Percentiles rank a stretch among this genome's conserved stretches.
Conservation (phyloP, 1,140 invertebrate genomes). For the roundworm (Caenorhabditis elegans) region WBcel235 BX284605.5:8618001-8618500, state of each 20-base stretch:
- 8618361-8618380: no score
- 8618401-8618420: no score
- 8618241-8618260: neutral
- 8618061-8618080: constrained; percentile 21
- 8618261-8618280: neutral
- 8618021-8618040: neutral
- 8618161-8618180: neutral
- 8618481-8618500: no score
- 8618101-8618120: constrained; percentile 24
- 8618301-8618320: neutral
- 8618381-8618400: neutral
- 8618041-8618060: neutral
- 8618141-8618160: neutral
- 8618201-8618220: neutral
- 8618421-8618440: no score
- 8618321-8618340: no score
- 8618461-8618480: no score
- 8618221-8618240: constrained; percentile 10
- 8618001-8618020: neutral
- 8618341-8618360: no score
- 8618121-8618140: constrained; percentile 4
- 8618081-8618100: neutral
- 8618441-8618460: no score
- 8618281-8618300: neutral
- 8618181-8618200: constrained; percentile 13